These are phyloP conservation scores for Melanotaenia nigrans DNA, from an alignment of 2,797 vertebrate genomes.

Conservation along the genomic window DNA sequence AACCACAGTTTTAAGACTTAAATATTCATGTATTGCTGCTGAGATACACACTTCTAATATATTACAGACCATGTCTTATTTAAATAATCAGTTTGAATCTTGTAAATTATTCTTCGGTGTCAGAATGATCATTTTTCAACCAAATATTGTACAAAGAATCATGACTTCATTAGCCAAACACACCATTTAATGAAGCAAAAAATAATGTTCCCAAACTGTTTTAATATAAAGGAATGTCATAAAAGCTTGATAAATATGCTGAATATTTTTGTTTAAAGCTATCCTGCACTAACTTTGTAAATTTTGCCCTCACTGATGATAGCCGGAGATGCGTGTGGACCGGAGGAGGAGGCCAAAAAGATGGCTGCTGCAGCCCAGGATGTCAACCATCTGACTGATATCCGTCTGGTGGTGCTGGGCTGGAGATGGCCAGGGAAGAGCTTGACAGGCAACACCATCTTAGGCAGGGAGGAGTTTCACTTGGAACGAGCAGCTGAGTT, in stretches of 20 bases:
- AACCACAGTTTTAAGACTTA: too few relatives aligned
- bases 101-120: neutral
- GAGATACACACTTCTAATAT: neutral
- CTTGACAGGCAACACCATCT: slow-evolving; percentile 86
- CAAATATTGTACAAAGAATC: neutral
- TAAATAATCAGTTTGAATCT: neutral
- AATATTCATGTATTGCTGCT: neutral
- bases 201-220: neutral
- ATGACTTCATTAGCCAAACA: neutral
- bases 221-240: neutral
- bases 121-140: neutral
- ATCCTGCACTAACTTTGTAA: neutral
- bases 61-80: neutral
- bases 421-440: slow-evolving; percentile 90
- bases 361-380: slow-evolving; percentile 35
- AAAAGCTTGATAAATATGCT: neutral
- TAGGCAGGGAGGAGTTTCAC: slow-evolving; percentile 80
- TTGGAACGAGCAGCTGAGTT: slow-evolving; percentile 81
- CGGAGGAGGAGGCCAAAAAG: slow-evolving; percentile 55
- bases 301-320: neutral
- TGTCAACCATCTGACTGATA: slow-evolving; percentile 66
- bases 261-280: neutral
- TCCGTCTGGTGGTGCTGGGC: slow-evolving; percentile 85
- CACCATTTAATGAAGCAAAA: neutral
- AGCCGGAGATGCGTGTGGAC: slow-evolving; percentile 47